Conservation (phyloP, 2,113 vertebrate species). For the Pteropus alecto region DNA sequence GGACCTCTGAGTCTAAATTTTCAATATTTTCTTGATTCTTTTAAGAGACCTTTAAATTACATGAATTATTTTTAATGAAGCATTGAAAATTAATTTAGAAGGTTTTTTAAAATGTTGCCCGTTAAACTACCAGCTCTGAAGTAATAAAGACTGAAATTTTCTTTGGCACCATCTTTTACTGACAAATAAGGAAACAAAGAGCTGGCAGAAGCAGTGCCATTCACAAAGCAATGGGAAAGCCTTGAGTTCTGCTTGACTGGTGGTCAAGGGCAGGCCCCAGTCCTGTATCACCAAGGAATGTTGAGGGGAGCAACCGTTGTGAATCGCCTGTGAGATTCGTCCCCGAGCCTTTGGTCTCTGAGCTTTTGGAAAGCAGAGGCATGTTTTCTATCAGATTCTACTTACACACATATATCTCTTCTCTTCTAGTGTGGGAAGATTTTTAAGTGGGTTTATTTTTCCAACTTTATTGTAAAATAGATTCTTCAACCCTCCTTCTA, state of each 20-base stretch:
- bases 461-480: not conserved
- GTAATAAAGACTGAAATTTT: not conserved
- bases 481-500: not conserved
- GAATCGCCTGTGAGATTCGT: not conserved
- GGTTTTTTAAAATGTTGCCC: not conserved
- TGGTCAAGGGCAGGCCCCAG: not conserved
- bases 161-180: not conserved
- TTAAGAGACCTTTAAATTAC: constrained; percentile 26
- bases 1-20: not conserved
- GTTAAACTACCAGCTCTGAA: not conserved
- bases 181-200: constrained; percentile 6
- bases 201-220: not conserved
- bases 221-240: not conserved
- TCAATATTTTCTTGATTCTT: not conserved
- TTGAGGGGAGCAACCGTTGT: not conserved
- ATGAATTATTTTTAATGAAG: not conserved
- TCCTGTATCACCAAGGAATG: not conserved
- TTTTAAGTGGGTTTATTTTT: not conserved
- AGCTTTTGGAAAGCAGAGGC: not conserved
- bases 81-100: not conserved
- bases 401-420: not conserved
- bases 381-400: not conserved
- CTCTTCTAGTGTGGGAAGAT: not conserved
- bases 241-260: not conserved
- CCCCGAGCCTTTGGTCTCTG: not conserved